phyloP scores from a whole-genome alignment of 2,888 invertebrate genomes.

The Bimastos eiseni region DNA sequence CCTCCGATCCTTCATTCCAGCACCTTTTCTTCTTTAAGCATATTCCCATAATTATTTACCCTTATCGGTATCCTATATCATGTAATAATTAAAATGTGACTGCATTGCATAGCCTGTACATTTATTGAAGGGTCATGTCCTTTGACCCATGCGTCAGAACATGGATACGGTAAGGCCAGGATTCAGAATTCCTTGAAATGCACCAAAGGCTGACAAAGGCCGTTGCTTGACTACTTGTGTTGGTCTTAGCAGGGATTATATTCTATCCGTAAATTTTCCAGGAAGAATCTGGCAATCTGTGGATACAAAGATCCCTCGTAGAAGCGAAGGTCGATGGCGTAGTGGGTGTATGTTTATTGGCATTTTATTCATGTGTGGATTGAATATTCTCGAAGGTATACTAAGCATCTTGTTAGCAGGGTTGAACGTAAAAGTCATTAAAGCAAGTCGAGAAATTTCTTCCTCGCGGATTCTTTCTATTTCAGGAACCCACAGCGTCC shows the following conservation, averaged over 20 bases:
- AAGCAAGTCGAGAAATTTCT: neutral
- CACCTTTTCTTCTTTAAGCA: neutral
- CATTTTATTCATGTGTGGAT: neutral
- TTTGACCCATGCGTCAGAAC: neutral
- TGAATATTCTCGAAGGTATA: neutral
- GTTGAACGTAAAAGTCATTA: neutral
- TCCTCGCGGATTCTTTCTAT: neutral
- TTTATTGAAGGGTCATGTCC: neutral
- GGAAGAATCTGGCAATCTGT: too few species aligned
- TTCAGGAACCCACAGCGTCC: neutral
- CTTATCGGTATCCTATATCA: neutral
- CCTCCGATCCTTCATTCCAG: neutral
- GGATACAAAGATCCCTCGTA: too few species aligned
- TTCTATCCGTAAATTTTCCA: neutral
- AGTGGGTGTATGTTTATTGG: neutral
- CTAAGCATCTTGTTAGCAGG: neutral
- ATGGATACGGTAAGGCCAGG: neutral
- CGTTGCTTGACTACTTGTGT: neutral
- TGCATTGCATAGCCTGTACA: neutral
- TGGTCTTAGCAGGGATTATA: neutral
- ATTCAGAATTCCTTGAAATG: neutral
- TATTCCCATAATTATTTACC: neutral
- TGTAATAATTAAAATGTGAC: too few species aligned
- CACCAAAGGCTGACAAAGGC: too few species aligned
- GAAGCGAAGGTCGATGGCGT: neutral